Evolutionary conservation across 1,140 invertebrate species (phyloP).

Genomic region (Chrysopa pallens): DNA sequence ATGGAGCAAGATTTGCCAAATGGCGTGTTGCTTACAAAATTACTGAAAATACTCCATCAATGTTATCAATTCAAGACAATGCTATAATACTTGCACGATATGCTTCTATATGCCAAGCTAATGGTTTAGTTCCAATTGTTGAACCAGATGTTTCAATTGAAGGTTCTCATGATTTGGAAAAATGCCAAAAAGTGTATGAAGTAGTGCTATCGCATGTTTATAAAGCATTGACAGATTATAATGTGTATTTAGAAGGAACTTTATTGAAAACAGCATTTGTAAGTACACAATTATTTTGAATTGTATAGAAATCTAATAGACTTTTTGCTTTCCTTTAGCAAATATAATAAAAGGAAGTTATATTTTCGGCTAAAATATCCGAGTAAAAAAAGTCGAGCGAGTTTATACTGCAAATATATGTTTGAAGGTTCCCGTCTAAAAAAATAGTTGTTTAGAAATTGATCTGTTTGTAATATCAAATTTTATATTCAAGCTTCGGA

Average conservation of each 20-base stretch:
- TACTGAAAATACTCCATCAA: slow-evolving; percentile 70
- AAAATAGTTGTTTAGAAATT: too few species aligned
- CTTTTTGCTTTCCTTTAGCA: too few species aligned
- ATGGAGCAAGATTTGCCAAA: slow-evolving; percentile 95
- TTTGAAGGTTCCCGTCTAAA: too few species aligned
- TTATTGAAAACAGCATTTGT: slow-evolving; percentile 78
- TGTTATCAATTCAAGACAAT: slow-evolving; percentile 80
- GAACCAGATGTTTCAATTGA: slow-evolving; percentile 83
- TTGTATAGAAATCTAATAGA: too few species aligned
- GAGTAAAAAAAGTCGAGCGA: too few species aligned
- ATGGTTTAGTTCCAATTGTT: slow-evolving; percentile 92
- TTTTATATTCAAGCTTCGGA: too few species aligned
- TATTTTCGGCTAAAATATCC: too few species aligned
- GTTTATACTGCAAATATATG: too few species aligned
- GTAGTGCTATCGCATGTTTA: slow-evolving; percentile 87
- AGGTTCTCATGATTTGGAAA: slow-evolving; percentile 82
- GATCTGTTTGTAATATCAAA: too few species aligned
- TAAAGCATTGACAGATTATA: slow-evolving; percentile 92
- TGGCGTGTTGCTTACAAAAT: slow-evolving; percentile 98
- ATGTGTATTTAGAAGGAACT: slow-evolving; percentile 94
- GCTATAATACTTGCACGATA: slow-evolving; percentile 92
- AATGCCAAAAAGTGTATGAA: slow-evolving; percentile 90
- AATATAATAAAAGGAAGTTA: too few species aligned
- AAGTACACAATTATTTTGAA: too few species aligned
- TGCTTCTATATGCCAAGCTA: slow-evolving; percentile 89